phyloP scores from a whole-genome alignment of 1,140 invertebrate genomes.

The Tetramorium alpestre region DNA sequence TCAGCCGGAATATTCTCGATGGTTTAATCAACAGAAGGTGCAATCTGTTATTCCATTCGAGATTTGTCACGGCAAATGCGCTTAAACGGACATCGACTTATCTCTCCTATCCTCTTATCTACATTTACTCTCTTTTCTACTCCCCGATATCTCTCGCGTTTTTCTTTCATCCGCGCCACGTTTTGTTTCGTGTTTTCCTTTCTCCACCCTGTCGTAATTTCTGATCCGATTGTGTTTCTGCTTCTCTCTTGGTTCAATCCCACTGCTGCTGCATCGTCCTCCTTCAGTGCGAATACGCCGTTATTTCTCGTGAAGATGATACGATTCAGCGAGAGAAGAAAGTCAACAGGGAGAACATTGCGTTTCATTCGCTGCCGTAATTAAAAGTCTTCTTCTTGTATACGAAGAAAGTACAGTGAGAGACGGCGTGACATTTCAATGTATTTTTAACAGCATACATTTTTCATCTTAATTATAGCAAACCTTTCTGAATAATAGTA shows the following conservation, averaged over 20 bases:
- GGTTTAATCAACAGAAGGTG: constrained; percentile 52
- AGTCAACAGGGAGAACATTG: not conserved
- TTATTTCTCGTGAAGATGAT: constrained; percentile 11
- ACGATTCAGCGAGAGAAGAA: constrained; percentile 32
- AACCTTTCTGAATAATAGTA: not conserved
- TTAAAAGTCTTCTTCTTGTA: constrained; percentile 33
- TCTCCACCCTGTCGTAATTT: not conserved
- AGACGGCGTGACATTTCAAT: not conserved
- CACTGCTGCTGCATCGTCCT: not conserved
- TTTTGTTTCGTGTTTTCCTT: constrained; percentile 23
- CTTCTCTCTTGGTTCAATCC: constrained; percentile 6
- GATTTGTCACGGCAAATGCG: constrained; percentile 45
- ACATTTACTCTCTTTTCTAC: not conserved
- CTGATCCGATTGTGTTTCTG: constrained; percentile 28
- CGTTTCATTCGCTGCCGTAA: constrained; percentile 16
- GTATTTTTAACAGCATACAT: not conserved
- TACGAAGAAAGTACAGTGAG: not conserved
- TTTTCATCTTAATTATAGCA: constrained; percentile 21
- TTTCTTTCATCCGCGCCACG: not conserved
- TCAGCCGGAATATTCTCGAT: constrained; percentile 25
- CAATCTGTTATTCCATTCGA: constrained; percentile 14
- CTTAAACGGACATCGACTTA: constrained; percentile 20
- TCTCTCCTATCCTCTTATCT: constrained; percentile 2
- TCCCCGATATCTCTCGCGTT: not conserved
- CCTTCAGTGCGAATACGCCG: not conserved